These are phyloP conservation scores for Campoletis sonorensis DNA, from an alignment of 1,140 invertebrate genomes.

Conservation along the genomic window DNA sequence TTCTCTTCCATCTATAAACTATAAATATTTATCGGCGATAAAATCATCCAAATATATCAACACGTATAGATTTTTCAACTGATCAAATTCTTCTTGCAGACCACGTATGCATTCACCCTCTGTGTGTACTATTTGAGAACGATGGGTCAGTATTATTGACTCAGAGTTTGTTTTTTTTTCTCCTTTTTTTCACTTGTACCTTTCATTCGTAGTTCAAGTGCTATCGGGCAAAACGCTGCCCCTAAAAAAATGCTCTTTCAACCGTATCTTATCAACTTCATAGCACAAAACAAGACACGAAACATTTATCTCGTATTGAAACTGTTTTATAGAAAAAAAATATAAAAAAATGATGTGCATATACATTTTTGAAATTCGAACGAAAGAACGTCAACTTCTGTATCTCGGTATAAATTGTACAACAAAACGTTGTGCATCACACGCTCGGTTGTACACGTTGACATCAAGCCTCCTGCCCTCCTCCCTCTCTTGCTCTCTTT, in stretches of 20 bases:
- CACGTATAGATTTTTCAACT: not conserved
- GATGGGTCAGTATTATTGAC: not conserved
- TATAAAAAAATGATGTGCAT: not conserved
- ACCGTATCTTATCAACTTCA: conserved; percentile 16
- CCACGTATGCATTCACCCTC: no score
- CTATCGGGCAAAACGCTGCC: not conserved
- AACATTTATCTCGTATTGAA: conserved; percentile 17
- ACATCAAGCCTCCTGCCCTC: not conserved
- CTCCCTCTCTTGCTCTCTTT: not conserved
- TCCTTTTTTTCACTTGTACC: not conserved
- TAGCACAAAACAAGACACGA: not conserved
- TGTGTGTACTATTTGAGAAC: not conserved
- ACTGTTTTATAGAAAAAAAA: not conserved
- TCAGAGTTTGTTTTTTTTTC: not conserved
- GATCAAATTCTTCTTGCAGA: no score
- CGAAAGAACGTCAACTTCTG: conserved; percentile 21
- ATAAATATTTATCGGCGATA: conserved; percentile 12
- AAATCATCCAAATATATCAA: not conserved
- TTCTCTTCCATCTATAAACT: not conserved
- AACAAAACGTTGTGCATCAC: conserved; percentile 30
- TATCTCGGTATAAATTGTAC: not conserved
- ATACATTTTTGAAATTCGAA: not conserved
- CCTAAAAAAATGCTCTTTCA: conserved; percentile 14
- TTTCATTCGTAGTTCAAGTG: not conserved
- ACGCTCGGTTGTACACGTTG: conserved; percentile 32